Base-by-base conservation (phyloP, 2,888 invertebrate species). In the Trachelus tabidus region DNA sequence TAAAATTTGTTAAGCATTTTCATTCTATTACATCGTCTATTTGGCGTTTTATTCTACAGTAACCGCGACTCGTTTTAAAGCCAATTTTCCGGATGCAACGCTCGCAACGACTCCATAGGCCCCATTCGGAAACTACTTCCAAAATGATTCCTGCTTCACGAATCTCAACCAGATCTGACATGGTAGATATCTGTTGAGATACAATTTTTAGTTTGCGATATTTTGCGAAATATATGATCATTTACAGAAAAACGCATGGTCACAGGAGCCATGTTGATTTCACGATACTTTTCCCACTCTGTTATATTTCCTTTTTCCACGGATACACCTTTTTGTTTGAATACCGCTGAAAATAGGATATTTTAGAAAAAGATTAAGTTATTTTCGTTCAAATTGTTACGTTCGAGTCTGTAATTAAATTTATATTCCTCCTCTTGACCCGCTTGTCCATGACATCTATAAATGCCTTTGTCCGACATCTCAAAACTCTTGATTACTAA, bases 31-130 rank as follows among this genome's bases (percentile, higher is more conserved):
- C 76, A 68, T 56, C 34, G 15, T 74, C 35, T 23, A 73, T 37
- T 6, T 86, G 77, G 77, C 83, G 88, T 85, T 92, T 93, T 69
- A 94, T 85, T 81, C 93, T 91, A 85, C 94, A 94, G 73, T 89
- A 91, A 23, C 93, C 94, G 76, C 87, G 88, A 81, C 92, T 92
- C 73, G 91, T 91, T 84, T 89, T 88, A 69, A 91, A 81, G 68
- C 93, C 93, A 73, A 81, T 83, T 37, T 84, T 85, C 31, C 84
- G 79, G 76, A 87, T 90, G 82, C 93, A 93, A 33, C 92, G 89
- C 83, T 93, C 92, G 84, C 94, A 94, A n/a, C 90, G 86, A 4
- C 93, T 88, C 93, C 94, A 94, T 3, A 91, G 85, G 77, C 91
- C 92, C 94, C 94, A 94, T 83, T 92, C 91, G 4, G 93, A 93